These are phyloP conservation scores for Sminthopsis crassicaudata DNA, from an alignment of 2,113 vertebrate species.

Conservation along the genomic window DNA sequence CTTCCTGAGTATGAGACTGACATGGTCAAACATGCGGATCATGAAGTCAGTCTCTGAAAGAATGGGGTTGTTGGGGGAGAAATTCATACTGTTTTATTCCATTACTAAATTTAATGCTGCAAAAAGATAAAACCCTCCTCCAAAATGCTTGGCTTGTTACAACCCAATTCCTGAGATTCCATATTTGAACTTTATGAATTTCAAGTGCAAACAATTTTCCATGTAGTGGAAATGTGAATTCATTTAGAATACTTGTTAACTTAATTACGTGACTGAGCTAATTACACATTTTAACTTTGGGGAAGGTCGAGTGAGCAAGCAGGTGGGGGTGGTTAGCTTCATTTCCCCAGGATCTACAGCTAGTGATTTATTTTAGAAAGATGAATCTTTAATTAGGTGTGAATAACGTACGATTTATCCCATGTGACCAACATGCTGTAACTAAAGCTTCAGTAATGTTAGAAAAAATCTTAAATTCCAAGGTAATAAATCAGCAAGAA, in stretches of 20 bases:
- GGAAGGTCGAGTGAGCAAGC: background rate
- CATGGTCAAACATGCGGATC: background rate
- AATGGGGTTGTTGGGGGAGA: background rate
- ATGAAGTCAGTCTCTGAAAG: background rate
- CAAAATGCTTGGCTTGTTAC: slow-evolving; percentile 10
- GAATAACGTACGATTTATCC: slow-evolving; percentile 52
- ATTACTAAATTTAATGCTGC: background rate
- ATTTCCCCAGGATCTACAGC: background rate
- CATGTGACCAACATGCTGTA: background rate
- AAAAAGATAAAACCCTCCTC: background rate
- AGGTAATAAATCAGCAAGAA: background rate
- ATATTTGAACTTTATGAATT: slow-evolving; percentile 51
- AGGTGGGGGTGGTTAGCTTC: background rate
- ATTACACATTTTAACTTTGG: slow-evolving; percentile 22
- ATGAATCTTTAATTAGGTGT: slow-evolving; percentile 55
- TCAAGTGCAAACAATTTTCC: slow-evolving; percentile 40
- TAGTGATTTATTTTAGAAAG: slow-evolving; percentile 52
- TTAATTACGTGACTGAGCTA: slow-evolving; percentile 40
- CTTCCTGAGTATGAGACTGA: background rate
- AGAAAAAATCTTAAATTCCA: background rate
- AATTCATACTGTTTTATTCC: background rate
- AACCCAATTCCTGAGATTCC: background rate
- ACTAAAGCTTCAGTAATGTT: background rate
- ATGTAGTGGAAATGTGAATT: slow-evolving; percentile 26
- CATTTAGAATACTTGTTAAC: slow-evolving; percentile 54